Percentiles rank a stretch among this genome's conserved stretches.
phyloP scores from a whole-genome alignment of 2,797 vertebrate genomes.

The Bradypus variegatus region DNA sequence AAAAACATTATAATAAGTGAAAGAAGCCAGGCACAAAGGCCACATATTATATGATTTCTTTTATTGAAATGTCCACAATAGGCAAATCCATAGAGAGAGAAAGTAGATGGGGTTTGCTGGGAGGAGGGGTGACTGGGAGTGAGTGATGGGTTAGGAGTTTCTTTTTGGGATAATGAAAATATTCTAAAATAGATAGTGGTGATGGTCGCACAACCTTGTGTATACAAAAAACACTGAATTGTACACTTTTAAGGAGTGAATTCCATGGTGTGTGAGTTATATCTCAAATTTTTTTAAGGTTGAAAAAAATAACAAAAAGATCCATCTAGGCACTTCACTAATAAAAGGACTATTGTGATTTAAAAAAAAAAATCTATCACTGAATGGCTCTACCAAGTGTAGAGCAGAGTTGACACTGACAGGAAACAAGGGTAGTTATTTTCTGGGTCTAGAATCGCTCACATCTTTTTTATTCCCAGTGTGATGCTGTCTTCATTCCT shows the following conservation, averaged over 20 bases:
- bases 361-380: neutral
- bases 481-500: neutral
- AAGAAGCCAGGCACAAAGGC: neutral
- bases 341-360: neutral
- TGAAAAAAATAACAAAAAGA: neutral
- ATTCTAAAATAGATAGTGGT: neutral
- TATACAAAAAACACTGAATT: neutral
- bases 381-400: neutral
- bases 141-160: neutral
- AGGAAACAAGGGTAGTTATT: neutral
- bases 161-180: neutral
- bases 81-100: neutral
- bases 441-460: constrained; percentile 9
- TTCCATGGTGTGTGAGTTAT: neutral
- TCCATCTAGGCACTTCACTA: neutral
- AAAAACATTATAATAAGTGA: neutral
- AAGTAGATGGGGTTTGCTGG: neutral
- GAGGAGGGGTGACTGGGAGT: neutral
- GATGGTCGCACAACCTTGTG: neutral
- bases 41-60: neutral
- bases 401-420: neutral
- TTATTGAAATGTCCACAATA: neutral
- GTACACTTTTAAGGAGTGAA: neutral
- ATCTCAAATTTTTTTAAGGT: neutral
- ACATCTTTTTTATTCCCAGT: neutral